Evolutionary conservation across 2,113 vertebrate genomes (phyloP).

Genomic region (Uria lomvia): DNA sequence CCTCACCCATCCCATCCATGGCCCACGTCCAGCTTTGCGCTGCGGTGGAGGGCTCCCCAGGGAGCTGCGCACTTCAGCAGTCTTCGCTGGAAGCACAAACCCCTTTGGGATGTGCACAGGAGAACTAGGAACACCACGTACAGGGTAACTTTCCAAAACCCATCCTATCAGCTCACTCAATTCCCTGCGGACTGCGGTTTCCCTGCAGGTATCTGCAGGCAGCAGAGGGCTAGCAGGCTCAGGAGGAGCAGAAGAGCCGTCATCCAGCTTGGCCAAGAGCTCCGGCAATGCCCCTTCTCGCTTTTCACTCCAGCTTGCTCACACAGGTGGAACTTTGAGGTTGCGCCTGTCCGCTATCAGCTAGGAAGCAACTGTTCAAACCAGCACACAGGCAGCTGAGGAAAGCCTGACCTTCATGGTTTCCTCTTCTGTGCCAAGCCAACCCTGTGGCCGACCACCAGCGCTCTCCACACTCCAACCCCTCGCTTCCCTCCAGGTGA

Average conservation of each 20-base stretch:
- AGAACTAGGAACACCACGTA: rapidly evolving
- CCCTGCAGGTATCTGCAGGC: not conserved
- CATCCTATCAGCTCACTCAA: not conserved
- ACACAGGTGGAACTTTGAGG: not conserved
- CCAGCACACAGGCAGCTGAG: not conserved
- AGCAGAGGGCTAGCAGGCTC: not conserved
- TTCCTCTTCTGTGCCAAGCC: not conserved
- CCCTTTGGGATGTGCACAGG: not conserved
- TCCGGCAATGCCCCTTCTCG: not conserved
- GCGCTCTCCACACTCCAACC: not conserved
- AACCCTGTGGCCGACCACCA: not conserved
- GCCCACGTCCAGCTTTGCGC: not conserved
- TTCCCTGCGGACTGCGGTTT: not conserved
- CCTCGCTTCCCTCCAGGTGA: not conserved
- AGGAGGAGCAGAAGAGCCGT: not conserved
- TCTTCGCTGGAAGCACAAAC: rapidly evolving
- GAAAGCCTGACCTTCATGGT: not conserved
- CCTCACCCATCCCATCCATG: not conserved
- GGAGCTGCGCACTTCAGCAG: not conserved
- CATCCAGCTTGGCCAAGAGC: not conserved
- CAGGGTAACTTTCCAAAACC: not conserved
- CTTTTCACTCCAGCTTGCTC: rapidly evolving
- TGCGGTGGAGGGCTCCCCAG: not conserved
- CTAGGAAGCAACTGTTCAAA: not conserved
- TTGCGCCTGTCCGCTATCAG: not conserved